Conservation (phyloP, 2,113 vertebrate species). For the Catharus fuscescens region DNA sequence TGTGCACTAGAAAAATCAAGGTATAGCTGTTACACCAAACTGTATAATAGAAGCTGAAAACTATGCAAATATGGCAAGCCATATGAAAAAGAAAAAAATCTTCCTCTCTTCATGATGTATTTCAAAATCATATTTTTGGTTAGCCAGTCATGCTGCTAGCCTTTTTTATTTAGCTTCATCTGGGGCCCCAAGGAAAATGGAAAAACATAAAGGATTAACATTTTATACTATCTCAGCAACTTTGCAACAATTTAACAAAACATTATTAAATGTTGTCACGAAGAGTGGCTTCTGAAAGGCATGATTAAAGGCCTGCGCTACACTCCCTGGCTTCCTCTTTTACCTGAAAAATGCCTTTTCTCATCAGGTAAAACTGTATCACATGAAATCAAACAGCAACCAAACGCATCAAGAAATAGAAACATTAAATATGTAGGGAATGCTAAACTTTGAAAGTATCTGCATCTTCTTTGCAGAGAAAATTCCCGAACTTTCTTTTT, state of each 20-base stretch:
- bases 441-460: neutral
- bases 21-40: neutral
- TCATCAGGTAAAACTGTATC: neutral
- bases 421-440: neutral
- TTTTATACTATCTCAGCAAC: constrained; percentile 45
- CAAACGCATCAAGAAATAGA: neutral
- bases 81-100: neutral
- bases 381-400: neutral
- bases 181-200: neutral
- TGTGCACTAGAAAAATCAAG: neutral
- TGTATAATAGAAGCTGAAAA: neutral
- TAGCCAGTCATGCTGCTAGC: neutral
- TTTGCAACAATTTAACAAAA: constrained; percentile 54
- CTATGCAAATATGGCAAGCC: neutral
- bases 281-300: constrained; percentile 1
- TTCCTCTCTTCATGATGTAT: neutral
- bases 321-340: constrained; percentile 17
- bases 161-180: neutral
- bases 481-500: neutral
- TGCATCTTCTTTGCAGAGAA: neutral
- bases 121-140: constrained; percentile 1
- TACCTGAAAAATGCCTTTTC: constrained; percentile 36
- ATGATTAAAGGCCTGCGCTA: constrained; percentile 24
- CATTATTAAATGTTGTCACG: constrained; percentile 26
- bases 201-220: constrained; percentile 5